phyloP scores from a whole-genome alignment of 2,888 invertebrate genomes.

The Hedychridium roseum region DNA sequence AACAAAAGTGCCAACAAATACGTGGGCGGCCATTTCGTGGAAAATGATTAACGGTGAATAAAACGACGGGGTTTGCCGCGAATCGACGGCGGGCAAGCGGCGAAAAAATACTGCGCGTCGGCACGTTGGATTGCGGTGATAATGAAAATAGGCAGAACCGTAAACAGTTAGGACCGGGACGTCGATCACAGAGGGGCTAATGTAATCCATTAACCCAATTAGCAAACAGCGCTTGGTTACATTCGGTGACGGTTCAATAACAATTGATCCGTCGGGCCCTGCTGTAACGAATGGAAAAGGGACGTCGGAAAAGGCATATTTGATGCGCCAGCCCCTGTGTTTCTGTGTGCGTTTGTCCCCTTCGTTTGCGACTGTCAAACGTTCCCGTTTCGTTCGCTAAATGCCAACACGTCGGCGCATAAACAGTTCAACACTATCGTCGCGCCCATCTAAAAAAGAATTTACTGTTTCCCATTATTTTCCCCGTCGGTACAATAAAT shows the following conservation, averaged over 20 bases:
- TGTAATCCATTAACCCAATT: conserved; percentile 37
- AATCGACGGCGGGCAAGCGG: no score
- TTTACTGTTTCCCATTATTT: no score
- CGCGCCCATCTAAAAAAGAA: no score
- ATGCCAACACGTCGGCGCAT: conserved; percentile 1
- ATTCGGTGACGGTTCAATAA: conserved; percentile 32
- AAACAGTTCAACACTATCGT: no score
- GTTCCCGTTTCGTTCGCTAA: not conserved
- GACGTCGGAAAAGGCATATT: conserved; percentile 40
- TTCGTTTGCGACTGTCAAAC: not conserved
- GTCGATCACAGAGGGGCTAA: no score
- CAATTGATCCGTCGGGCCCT: conserved; percentile 23
- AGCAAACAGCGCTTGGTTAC: conserved; percentile 34
- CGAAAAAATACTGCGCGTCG: no score
- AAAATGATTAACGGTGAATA: no score
- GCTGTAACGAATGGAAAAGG: no score
- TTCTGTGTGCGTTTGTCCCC: not conserved
- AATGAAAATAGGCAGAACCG: conserved; percentile 15
- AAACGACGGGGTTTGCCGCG: no score
- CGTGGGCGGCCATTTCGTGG: no score
- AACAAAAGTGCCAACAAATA: no score
- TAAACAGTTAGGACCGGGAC: conserved; percentile 14
- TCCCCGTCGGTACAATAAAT: no score
- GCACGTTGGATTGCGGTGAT: conserved; percentile 2
- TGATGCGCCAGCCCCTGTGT: conserved; percentile 36